These are phyloP conservation scores for Polyommatus iphigenia DNA, from an alignment of 2,888 invertebrate species.

Conservation along the genomic window DNA sequence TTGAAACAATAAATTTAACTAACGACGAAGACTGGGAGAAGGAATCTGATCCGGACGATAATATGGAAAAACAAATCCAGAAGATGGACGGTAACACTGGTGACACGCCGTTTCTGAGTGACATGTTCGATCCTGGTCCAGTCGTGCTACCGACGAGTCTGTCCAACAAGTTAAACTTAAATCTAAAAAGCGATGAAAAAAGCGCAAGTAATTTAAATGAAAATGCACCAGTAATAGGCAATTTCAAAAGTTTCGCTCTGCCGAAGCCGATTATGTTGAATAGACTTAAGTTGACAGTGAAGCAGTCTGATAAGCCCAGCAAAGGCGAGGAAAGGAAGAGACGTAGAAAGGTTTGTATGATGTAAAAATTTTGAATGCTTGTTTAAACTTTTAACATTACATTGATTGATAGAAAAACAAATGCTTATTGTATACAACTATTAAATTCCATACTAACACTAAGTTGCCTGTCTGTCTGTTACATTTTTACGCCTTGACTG, in stretches of 20 bases:
- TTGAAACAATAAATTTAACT: slow-evolving; percentile 69
- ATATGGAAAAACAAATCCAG: slow-evolving; percentile 65
- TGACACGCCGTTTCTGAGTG: slow-evolving; percentile 72
- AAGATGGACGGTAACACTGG: slow-evolving; percentile 63
- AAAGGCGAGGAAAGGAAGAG: slow-evolving; percentile 55
- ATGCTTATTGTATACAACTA: no score
- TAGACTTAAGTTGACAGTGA: slow-evolving; percentile 68
- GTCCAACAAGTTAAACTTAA: slow-evolving; percentile 60
- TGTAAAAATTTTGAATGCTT: neutral
- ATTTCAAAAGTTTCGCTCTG: slow-evolving; percentile 75
- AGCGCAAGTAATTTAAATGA: slow-evolving; percentile 53
- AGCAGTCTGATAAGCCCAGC: slow-evolving; percentile 60
- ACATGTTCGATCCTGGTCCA: slow-evolving; percentile 74
- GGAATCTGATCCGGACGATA: slow-evolving; percentile 64
- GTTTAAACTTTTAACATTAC: neutral
- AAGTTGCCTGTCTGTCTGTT: no score
- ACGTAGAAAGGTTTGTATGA: slow-evolving; percentile 70
- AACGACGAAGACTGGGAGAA: slow-evolving; percentile 74
- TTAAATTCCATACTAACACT: no score
- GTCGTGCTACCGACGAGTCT: slow-evolving; percentile 56
- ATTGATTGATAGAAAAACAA: neutral
- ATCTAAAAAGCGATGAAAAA: slow-evolving; percentile 53
- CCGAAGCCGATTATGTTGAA: slow-evolving; percentile 75
- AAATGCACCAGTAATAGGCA: slow-evolving; percentile 67
- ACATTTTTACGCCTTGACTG: no score